phyloP scores from a whole-genome alignment of 2,888 invertebrate genomes.

The Protophormia terraenovae region DNA sequence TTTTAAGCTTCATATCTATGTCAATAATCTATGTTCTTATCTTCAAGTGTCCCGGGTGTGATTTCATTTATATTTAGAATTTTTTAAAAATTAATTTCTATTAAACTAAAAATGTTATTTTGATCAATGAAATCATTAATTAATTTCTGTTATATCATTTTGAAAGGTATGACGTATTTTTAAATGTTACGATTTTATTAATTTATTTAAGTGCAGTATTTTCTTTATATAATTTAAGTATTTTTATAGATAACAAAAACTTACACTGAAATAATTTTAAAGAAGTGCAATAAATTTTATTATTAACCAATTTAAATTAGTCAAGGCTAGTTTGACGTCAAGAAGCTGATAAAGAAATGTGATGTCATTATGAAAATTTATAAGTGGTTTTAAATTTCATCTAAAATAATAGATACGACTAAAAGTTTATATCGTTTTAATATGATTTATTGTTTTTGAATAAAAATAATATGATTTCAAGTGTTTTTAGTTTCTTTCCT shows the following conservation, averaged over 20 bases:
- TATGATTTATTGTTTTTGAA: no score
- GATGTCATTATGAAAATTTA: not conserved
- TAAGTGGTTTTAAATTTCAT: not conserved
- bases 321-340: not conserved
- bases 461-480: no score
- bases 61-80: not conserved
- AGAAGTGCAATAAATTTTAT: not conserved
- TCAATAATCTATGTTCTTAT: no score
- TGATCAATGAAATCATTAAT: not conserved
- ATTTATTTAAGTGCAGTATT: not conserved
- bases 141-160: not conserved
- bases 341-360: not conserved
- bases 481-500: no score
- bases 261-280: not conserved
- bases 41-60: no score
- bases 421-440: no score
- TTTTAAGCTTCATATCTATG: no score
- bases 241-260: not conserved
- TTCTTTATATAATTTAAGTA: not conserved
- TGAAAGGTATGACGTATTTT: not conserved
- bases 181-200: not conserved
- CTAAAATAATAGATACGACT: no score
- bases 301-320: not conserved
- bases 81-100: not conserved
- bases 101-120: not conserved